These are phyloP conservation scores for Bubo bubo DNA, from an alignment of 2,113 vertebrate species.

Conservation along the genomic window DNA sequence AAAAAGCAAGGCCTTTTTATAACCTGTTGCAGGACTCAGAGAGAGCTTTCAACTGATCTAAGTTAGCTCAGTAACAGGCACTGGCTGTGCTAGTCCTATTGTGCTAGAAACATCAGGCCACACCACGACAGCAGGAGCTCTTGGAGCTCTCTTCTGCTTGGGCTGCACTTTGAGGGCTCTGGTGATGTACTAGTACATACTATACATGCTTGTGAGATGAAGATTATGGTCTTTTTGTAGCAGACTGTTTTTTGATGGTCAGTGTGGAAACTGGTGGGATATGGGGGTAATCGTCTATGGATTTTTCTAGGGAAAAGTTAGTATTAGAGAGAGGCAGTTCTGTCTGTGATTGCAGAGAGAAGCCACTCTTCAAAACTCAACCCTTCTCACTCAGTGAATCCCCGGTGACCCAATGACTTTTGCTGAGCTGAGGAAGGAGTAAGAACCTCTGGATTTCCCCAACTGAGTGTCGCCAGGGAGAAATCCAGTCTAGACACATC, in stretches of 20 bases:
- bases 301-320: not conserved
- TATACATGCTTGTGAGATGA: not conserved
- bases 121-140: not conserved
- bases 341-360: not conserved
- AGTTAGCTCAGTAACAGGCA: not conserved
- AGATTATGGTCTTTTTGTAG: not conserved
- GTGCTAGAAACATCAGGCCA: not conserved
- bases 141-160: not conserved
- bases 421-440: not conserved
- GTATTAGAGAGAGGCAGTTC: not conserved
- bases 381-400: not conserved
- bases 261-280: not conserved
- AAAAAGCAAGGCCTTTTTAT: not conserved
- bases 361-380: not conserved
- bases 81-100: not conserved
- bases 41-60: not conserved
- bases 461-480: not conserved
- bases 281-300: fast-evolving
- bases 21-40: not conserved
- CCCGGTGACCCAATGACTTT: not conserved
- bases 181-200: too few relatives aligned
- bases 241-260: not conserved
- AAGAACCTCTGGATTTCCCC: not conserved
- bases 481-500: not conserved
- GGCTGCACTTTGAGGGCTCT: not conserved